These are phyloP conservation scores for Xestia rhomboidea DNA, from an alignment of 2,888 invertebrate species.

Conservation along the genomic window DNA sequence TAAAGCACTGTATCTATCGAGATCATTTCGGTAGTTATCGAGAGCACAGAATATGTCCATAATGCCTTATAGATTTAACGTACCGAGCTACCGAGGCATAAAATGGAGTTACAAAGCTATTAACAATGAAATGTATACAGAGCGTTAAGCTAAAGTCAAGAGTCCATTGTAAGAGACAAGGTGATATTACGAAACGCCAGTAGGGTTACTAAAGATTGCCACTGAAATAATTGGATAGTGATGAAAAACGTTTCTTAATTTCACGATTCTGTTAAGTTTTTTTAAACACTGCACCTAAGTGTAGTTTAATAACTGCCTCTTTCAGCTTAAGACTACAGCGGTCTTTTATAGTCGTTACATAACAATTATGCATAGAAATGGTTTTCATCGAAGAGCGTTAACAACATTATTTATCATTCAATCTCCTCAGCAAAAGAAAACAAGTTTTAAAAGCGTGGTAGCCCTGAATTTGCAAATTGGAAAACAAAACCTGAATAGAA, in stretches of 20 bases:
- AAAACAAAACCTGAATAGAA: slow-evolving; percentile 71
- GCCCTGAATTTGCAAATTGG: slow-evolving; percentile 61
- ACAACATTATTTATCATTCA: background rate
- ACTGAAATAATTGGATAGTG: slow-evolving; percentile 46
- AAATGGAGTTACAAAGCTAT: slow-evolving; percentile 70
- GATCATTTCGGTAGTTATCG: slow-evolving; percentile 45
- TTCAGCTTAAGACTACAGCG: slow-evolving; percentile 4
- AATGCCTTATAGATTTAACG: slow-evolving; percentile 63
- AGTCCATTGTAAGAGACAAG: slow-evolving; percentile 80
- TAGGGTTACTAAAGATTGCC: slow-evolving; percentile 58
- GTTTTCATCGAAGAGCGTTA: background rate
- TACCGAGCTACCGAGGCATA: slow-evolving; percentile 71
- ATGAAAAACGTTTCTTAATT: slow-evolving; percentile 57
- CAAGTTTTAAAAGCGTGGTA: slow-evolving; percentile 22
- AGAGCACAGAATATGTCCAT: slow-evolving; percentile 40
- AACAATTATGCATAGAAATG: background rate
- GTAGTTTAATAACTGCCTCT: slow-evolving; percentile 38
- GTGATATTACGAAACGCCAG: slow-evolving; percentile 79
- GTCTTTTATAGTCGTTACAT: slow-evolving; percentile 8
- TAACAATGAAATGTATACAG: slow-evolving; percentile 76
- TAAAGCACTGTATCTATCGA: slow-evolving; percentile 25
- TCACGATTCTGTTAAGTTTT: slow-evolving; percentile 47
- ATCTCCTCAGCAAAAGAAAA: background rate
- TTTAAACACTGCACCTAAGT: slow-evolving; percentile 26
- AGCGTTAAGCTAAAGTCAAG: slow-evolving; percentile 72